Evolutionary conservation across 2,888 invertebrate species (phyloP).

Genomic region (Apoda limacodes): DNA sequence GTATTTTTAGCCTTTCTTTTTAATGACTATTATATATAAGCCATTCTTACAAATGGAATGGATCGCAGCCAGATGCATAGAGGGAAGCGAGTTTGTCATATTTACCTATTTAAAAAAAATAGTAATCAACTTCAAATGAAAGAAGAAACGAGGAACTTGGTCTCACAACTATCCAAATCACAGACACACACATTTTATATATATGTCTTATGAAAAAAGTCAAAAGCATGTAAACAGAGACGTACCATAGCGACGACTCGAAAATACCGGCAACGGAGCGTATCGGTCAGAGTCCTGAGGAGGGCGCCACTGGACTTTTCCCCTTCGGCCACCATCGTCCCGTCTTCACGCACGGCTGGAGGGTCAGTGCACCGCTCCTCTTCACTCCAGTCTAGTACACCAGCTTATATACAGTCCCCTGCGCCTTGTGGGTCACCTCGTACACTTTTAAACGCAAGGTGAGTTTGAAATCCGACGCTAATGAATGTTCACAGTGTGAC

Average conservation of each 20-base stretch:
- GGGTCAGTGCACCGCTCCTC: conserved; percentile 50
- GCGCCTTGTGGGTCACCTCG: conserved; percentile 29
- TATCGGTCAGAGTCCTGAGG: conserved; percentile 54
- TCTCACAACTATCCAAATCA: too few relatives aligned
- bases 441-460: conserved; percentile 41
- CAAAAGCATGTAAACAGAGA: conserved; percentile 28
- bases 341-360: conserved; percentile 59
- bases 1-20: too few relatives aligned
- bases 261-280: conserved; percentile 57
- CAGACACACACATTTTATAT: too few relatives aligned
- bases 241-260: conserved; percentile 50
- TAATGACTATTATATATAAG: too few relatives aligned
- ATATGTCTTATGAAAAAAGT: conserved; percentile 18
- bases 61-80: too few relatives aligned
- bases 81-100: too few relatives aligned
- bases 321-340: conserved; percentile 61
- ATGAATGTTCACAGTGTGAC: not conserved
- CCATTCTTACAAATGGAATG: too few relatives aligned
- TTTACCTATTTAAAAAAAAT: too few relatives aligned
- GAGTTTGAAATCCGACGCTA: conserved; percentile 15
- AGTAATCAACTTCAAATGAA: too few relatives aligned
- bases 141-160: too few relatives aligned
- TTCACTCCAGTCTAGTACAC: conserved; percentile 26
- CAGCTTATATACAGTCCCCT: conserved; percentile 28
- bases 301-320: conserved; percentile 54